phyloP scores from a whole-genome alignment of 2,797 vertebrate species.

The Sphenopsis melanotis region DNA sequence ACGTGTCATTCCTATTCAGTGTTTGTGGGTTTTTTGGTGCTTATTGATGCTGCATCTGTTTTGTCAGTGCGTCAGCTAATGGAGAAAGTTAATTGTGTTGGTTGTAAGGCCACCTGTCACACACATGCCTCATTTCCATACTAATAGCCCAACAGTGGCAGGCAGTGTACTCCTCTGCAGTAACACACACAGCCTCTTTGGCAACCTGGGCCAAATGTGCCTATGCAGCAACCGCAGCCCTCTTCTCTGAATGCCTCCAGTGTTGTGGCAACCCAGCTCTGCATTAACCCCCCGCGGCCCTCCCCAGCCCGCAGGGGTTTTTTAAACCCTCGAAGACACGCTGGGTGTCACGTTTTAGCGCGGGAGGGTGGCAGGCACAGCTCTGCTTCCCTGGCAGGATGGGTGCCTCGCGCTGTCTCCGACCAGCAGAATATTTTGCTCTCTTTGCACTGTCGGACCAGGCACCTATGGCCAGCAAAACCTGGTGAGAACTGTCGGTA shows the following conservation, averaged over 20 bases:
- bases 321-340: neutral
- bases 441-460: neutral
- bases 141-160: constrained; percentile 87
- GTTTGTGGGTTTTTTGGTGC: constrained; percentile 72
- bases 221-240: constrained; percentile 70
- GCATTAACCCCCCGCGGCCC: constrained; percentile 47
- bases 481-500: neutral
- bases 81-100: constrained; percentile 93
- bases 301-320: neutral
- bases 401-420: fast-evolving
- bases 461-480: neutral
- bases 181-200: constrained; percentile 76
- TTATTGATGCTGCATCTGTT: constrained; percentile 86
- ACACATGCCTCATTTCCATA: constrained; percentile 93
- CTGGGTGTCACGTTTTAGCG: neutral
- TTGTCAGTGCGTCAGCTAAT: constrained; percentile 86
- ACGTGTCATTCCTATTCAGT: constrained; percentile 76
- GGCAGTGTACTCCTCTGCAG: constrained; percentile 79
- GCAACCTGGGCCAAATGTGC: constrained; percentile 77
- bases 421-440: neutral
- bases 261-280: constrained; percentile 55
- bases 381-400: neutral
- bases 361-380: fast-evolving
- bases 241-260: constrained; percentile 64
- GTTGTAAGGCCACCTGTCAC: constrained; percentile 94